Evolutionary conservation across 2,888 invertebrate species (phyloP).

Genomic region (Thera britannica): DNA sequence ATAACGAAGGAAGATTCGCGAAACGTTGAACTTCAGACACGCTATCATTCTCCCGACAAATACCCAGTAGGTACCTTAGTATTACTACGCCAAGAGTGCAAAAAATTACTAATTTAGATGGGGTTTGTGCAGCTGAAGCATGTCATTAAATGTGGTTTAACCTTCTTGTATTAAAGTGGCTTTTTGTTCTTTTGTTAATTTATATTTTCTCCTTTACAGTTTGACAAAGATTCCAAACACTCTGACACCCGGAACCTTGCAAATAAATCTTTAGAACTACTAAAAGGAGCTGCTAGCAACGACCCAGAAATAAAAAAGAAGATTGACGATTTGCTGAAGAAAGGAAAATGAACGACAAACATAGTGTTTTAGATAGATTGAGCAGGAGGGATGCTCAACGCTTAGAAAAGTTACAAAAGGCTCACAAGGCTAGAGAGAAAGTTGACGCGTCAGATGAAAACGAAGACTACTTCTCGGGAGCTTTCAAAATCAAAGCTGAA

Average conservation of each 20-base stretch:
- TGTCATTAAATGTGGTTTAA: not conserved
- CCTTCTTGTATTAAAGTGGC: too few relatives aligned
- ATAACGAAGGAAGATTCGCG: too few relatives aligned
- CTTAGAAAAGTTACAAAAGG: constrained; percentile 86
- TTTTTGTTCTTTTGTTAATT: not conserved
- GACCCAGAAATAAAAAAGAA: constrained; percentile 74
- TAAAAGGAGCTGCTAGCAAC: constrained; percentile 78
- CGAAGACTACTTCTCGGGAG: constrained; percentile 88
- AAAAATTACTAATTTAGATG: not conserved
- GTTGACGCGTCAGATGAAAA: constrained; percentile 87
- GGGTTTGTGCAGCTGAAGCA: not conserved
- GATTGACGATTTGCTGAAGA: constrained; percentile 76
- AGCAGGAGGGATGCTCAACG: constrained; percentile 87
- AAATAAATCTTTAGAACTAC: constrained; percentile 61
- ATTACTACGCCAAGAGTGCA: not conserved
- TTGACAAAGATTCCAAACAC: constrained; percentile 63
- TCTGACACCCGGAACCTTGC: constrained; percentile 67
- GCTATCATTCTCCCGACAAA: too few relatives aligned
- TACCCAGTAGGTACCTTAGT: too few relatives aligned
- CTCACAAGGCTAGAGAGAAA: constrained; percentile 86
- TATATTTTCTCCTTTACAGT: constrained; percentile 55
- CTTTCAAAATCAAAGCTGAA: constrained; percentile 87
- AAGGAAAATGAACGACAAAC: constrained; percentile 78
- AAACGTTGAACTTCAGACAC: too few relatives aligned
- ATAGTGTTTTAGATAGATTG: constrained; percentile 73